Base-by-base conservation (phyloP, 2,888 invertebrate genomes). In the Ommatoiulus sabulosus region DNA sequence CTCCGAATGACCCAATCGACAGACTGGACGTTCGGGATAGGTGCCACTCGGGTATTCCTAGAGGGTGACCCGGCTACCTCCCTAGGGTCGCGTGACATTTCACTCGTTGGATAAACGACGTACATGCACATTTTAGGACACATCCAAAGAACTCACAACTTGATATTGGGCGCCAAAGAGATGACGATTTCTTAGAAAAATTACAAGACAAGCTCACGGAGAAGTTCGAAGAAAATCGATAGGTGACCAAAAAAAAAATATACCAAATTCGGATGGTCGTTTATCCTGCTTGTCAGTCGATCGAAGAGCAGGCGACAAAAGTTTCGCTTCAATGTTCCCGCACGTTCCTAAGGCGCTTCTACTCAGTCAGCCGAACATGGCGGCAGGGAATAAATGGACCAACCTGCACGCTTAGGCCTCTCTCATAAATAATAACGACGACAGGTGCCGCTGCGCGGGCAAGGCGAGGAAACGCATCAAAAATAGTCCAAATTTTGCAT, bases 231-330 rank as follows among this genome's bases (percentile, higher is more conserved):
- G 20, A 72, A 72, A 72, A 72, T 72, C 72, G 72, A 72, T 72
- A 8, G 72, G 72, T 72, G 72, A 24, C 72, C 20, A 20, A 72
- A 72, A 72, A 72, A n/a, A 63, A 63, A 63, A 72, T 24, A 72
- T 24, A 24, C 6, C 72, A 24, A 72, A 72, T 72, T 72, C 72
- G 72, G 72, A n/a, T 72, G 24, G 72, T 72, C 72, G 72, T 72
- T 72, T 72, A 72, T 72, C 72, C 72, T 24, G 72, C n/a, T 72
- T 72, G 72, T 72, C 72, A 72, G 72, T 63, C n/a, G 63, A 63
- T n/a, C 63, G 63, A 63, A 63, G n/a, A n/a, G n/a, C n/a, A 63
- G 63, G 24, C 24, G 72, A 72, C 72, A 72, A 72, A 72, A 72
- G 72, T 72, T 72, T 63, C 3, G 15, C 12, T 72, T 72, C 72